Base-by-base conservation (phyloP, 2,113 vertebrate genomes). In the Myodes glareolus region DNA sequence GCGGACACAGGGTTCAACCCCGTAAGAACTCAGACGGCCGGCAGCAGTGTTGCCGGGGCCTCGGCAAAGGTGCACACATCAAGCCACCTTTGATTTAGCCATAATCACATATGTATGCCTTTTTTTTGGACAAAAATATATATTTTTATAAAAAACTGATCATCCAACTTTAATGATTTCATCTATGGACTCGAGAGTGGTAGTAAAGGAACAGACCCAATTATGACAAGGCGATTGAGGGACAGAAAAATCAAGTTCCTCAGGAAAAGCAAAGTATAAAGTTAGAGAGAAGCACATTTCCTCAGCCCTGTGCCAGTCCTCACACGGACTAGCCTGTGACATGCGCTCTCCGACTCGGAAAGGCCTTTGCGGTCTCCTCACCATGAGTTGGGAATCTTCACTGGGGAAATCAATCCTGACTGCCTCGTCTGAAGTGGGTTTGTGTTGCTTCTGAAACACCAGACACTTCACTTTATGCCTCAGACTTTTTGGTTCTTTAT, bases 71-170 rank as follows among this genome's bases (percentile, higher is more conserved):
- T 98, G 98, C 98, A 98, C 98, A 98, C 98, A 99, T 98, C 98
- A 98, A 98, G 98, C 98, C 98, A 98, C 98, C 98, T 98, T 98
- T 98, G 98, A 98, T 98, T 98, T 98, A 99, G 98, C 98, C 98
- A 98, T 98, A 98, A 98, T 98, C 99, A 98, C 98, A 97, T 98
- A 98, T 97, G 98, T 98, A 98, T 97, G 98, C 98, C 97, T 84
- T 84, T 84, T 84, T 97, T 99, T 97, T 98, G 98, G 98, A 99
- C 98, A 99, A 99, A 99, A 99, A 99, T 99, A 99, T 98, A 99
- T 99, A 98, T 99, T 99, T 98, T 99, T 99, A 99, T 99, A 99
- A 99, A 99, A 99, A 99, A 98, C 98, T 97, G 98, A 99, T 98
- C 98, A 98, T 98, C 97, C 98, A 98, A 98, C 97, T 98, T 96